phyloP scores from a whole-genome alignment of 2,888 invertebrate species.

The Apamea epomidion region DNA sequence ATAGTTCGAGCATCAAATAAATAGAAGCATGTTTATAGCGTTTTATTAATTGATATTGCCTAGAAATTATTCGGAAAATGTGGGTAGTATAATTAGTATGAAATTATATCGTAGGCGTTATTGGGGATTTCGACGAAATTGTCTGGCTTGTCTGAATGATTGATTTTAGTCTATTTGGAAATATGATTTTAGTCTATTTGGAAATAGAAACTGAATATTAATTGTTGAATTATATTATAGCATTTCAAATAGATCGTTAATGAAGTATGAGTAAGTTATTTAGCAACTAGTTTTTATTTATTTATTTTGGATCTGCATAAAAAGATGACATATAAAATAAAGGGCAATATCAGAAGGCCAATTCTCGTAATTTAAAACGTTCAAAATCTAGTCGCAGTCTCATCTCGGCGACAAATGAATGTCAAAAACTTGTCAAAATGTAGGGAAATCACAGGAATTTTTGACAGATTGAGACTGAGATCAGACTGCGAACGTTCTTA shows the following conservation, averaged over 20 bases:
- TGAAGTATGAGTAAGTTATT: neutral
- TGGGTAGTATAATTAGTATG: neutral
- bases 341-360: too few species aligned
- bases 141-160: neutral
- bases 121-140: constrained; percentile 7
- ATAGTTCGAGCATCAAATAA: constrained; percentile 48
- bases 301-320: too few species aligned
- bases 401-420: too few species aligned
- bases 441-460: too few species aligned
- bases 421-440: too few species aligned
- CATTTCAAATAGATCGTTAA: neutral
- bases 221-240: neutral
- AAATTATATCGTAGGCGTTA: constrained; percentile 14
- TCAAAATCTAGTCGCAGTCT: too few species aligned
- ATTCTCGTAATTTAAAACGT: too few species aligned
- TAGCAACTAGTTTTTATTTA: neutral
- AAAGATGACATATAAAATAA: too few species aligned
- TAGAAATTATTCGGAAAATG: constrained; percentile 27
- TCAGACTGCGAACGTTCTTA: too few species aligned
- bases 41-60: constrained; percentile 9
- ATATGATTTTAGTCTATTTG: constrained; percentile 1
- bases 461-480: too few species aligned
- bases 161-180: neutral
- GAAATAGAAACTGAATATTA: constrained; percentile 1
- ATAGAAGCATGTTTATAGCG: constrained; percentile 29